phyloP scores from a whole-genome alignment of 1,140 invertebrate genomes.

The Macrosteles quadrilineatus region DNA sequence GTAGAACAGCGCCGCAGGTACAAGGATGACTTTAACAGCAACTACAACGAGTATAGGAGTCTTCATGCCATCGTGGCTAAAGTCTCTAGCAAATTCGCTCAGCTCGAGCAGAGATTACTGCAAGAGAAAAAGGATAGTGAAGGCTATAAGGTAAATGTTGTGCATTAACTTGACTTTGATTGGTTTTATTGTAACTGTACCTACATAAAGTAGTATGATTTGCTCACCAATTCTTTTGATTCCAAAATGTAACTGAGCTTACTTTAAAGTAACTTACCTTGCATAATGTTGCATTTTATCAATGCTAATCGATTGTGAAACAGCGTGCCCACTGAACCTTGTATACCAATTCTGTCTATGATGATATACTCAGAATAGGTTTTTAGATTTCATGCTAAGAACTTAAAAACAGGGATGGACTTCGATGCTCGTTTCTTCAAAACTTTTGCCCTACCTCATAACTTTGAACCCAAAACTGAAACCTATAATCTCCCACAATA shows the following conservation, averaged over 20 bases:
- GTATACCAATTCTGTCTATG: too few relatives aligned
- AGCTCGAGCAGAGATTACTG: constrained; percentile 64
- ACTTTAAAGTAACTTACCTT: too few relatives aligned
- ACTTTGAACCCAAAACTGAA: too few relatives aligned
- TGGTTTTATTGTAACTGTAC: not conserved
- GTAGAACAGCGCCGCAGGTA: constrained; percentile 77
- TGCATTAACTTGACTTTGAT: not conserved
- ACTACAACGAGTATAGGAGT: constrained; percentile 80
- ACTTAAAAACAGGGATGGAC: too few relatives aligned
- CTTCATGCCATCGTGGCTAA: constrained; percentile 74
- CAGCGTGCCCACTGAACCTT: too few relatives aligned
- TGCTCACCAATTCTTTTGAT: not conserved
- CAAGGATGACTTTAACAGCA: constrained; percentile 83
- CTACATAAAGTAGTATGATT: not conserved
- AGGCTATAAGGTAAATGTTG: constrained; percentile 57
- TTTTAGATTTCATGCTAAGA: too few relatives aligned
- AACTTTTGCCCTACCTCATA: too few relatives aligned
- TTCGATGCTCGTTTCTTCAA: too few relatives aligned
- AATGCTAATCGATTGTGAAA: too few relatives aligned
- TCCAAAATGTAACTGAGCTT: not conserved
- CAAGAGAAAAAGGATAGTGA: constrained; percentile 51
- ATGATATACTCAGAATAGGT: too few relatives aligned
- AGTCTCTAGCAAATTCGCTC: constrained; percentile 73
- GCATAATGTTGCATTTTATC: too few relatives aligned
- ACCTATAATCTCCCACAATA: too few relatives aligned